Conservation (phyloP, 2,888 invertebrate species). For the Horisme vitalbata region DNA sequence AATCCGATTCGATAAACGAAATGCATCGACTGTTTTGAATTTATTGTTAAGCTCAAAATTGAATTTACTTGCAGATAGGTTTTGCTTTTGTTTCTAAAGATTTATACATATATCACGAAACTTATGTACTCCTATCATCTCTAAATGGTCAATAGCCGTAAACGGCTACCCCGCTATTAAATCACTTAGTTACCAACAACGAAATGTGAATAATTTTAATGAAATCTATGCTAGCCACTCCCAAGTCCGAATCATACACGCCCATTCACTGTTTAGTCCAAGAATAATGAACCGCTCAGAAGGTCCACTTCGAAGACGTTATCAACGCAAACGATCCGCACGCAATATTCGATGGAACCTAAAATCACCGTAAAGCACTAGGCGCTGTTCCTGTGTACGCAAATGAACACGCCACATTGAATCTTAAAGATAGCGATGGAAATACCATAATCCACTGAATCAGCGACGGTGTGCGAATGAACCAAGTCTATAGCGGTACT, state of each 20-base stretch:
- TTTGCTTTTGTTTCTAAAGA: not conserved
- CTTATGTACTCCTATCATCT: too few relatives aligned
- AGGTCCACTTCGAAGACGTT: slow-evolving; percentile 1
- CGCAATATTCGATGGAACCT: not conserved
- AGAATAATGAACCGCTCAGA: slow-evolving; percentile 6
- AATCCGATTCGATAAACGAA: slow-evolving; percentile 33
- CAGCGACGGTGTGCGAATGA: slow-evolving; percentile 8
- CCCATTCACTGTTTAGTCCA: slow-evolving; percentile 58
- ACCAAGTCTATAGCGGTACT: slow-evolving; percentile 39
- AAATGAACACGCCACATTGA: not conserved
- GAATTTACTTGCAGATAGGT: not conserved
- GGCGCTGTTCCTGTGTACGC: too few relatives aligned
- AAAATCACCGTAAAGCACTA: not conserved
- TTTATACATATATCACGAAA: not conserved
- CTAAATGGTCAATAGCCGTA: too few relatives aligned
- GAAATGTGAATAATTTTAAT: slow-evolving; percentile 18
- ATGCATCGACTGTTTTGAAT: slow-evolving; percentile 11
- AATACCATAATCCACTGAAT: slow-evolving; percentile 6
- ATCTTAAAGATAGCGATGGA: not conserved
- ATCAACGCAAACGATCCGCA: not conserved
- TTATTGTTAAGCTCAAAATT: slow-evolving; percentile 10
- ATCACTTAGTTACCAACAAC: too few relatives aligned
- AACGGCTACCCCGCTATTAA: too few relatives aligned
- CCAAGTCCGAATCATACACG: slow-evolving; percentile 43
- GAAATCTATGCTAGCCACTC: slow-evolving; percentile 15